Conservation (phyloP, 2,888 invertebrate species). For the Chaitophorus viminalis region DNA sequence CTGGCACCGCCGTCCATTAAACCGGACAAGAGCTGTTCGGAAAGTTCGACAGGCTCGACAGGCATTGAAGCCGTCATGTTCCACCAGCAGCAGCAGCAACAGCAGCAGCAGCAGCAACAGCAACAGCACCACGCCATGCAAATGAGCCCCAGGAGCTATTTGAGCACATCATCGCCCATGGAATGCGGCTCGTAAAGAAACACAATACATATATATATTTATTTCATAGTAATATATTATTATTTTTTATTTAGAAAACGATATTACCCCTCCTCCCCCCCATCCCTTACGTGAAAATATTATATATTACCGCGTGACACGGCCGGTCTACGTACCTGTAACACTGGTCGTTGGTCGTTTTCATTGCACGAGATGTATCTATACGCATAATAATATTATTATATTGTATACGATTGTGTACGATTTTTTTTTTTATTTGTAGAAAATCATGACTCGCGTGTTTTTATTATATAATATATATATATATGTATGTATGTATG, state of each 20-base stretch:
- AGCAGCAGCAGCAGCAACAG: conserved; percentile 49
- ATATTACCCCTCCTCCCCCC: background rate
- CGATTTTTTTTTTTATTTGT: background rate
- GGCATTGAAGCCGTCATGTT: conserved; percentile 59
- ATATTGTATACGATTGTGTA: background rate
- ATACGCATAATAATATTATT: too few species aligned
- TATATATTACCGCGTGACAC: too few species aligned
- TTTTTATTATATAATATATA: too few species aligned
- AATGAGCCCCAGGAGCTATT: conserved; percentile 58
- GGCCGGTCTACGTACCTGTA: too few species aligned
- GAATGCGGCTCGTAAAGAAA: conserved; percentile 42
- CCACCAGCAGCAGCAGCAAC: conserved; percentile 56
- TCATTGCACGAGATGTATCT: background rate
- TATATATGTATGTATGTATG: too few species aligned
- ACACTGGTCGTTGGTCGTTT: background rate
- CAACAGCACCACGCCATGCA: conserved; percentile 51
- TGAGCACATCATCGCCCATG: conserved; percentile 57
- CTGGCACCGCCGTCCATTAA: conserved; percentile 56
- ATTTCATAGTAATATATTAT: background rate
- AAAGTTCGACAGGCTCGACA: conserved; percentile 67
- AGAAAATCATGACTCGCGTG: background rate
- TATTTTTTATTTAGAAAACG: background rate
- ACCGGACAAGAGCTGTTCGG: conserved; percentile 75
- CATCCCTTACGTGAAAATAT: background rate
- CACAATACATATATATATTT: background rate